Conservation (phyloP, 2,797 vertebrate species). For the Mycteria americana region DNA sequence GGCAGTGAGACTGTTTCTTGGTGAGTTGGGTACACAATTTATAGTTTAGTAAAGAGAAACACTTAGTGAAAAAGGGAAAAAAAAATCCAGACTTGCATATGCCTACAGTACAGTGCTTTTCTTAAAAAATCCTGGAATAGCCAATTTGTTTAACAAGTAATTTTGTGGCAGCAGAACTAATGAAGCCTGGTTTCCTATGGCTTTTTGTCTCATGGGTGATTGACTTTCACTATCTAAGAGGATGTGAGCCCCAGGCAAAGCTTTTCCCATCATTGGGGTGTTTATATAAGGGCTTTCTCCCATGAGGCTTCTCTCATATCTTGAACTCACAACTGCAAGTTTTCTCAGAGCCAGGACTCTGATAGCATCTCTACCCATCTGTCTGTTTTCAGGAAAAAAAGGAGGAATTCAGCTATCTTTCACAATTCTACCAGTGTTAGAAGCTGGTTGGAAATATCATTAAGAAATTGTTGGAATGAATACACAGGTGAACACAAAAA, state of each 20-base stretch:
- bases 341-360: conserved; percentile 50
- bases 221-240: conserved; percentile 63
- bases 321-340: conserved; percentile 52
- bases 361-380: conserved; percentile 54
- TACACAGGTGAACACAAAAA: neutral
- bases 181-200: conserved; percentile 51
- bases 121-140: conserved; percentile 13
- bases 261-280: conserved; percentile 63
- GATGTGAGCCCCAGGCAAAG: conserved; percentile 63
- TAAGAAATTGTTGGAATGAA: neutral
- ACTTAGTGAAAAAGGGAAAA: neutral
- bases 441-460: neutral
- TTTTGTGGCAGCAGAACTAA: conserved; percentile 45
- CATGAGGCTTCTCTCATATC: conserved; percentile 56
- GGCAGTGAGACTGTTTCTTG: neutral
- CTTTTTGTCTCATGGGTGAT: conserved; percentile 63
- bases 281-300: conserved; percentile 64
- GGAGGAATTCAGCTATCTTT: neutral
- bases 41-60: neutral
- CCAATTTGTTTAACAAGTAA: conserved; percentile 25
- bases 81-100: neutral
- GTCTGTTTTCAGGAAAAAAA: conserved; percentile 17
- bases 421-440: neutral
- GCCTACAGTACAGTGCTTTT: neutral
- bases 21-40: neutral